Evolutionary conservation across 2,113 vertebrate genomes (phyloP), one percentile per base, ranked within the genome.

Genomic region (Lontra canadensis): DNA sequence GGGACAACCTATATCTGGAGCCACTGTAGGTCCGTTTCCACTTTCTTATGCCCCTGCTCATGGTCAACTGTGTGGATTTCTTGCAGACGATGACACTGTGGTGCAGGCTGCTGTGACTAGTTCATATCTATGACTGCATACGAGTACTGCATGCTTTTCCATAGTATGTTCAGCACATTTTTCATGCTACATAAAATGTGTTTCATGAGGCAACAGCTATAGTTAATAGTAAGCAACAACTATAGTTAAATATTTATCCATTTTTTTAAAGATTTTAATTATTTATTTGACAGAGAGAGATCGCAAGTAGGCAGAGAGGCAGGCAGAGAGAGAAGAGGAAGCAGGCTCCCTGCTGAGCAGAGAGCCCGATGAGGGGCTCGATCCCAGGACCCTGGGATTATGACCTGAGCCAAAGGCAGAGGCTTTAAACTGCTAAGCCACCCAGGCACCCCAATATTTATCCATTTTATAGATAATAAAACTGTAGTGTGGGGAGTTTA

Each of bases 101-200:
- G 31, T 6, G 25, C 20, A 55, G 55, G 52, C 13, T 12, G 15
- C 49, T 23, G 13, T 31, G 15, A 94, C 20, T 29, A 21, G 9
- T 20, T 57, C 17, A 42, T 12, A 34, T 23, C 26, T 57, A 13
- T 57, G 63, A 76, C 1, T 5, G 34, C 11, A 31, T 17, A 9
- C 2, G 4, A 20, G 8, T 34, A 4, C 36, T 29, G 3, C 47
- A 0, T 69, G 21, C 9, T 55, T 57, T 67, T 29, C 9, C 2
- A 4, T 69, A 29, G 67, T 34, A 25, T 3, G 57, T 23, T 93
- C 36, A 26, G 1, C 44, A 52, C 47, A 13, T n/a, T 55, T 65
- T 80, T 21, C 39, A 69, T 69, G 67, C 34, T 36, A 36, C 67
- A 69, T n/a, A 34, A 20, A 36, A 36, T 4, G 4, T 69, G 18